Evolutionary conservation across 2,888 invertebrate genomes (phyloP).

Genomic region (Platycheirus albimanus): DNA sequence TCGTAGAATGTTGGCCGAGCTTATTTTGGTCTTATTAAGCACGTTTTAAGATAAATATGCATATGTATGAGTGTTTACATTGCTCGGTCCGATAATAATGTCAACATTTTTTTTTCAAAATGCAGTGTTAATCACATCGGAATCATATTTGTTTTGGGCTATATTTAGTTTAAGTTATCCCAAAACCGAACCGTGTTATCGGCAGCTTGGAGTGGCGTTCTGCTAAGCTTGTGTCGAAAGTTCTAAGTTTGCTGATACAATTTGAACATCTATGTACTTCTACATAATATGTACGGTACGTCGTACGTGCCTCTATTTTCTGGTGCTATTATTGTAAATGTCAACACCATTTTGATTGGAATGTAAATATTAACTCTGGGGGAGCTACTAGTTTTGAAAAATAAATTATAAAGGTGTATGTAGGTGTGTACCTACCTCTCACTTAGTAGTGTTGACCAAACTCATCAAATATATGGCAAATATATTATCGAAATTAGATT

Average conservation of each 20-base stretch:
- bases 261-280: no score
- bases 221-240: conserved; percentile 28
- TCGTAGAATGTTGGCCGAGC: background rate
- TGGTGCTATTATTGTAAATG: background rate
- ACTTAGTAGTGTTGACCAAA: background rate
- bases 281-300: background rate
- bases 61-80: background rate
- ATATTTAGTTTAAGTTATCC: conserved; percentile 2
- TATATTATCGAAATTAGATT: background rate
- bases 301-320: conserved; percentile 26
- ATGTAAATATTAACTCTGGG: background rate
- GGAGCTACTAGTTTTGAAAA: background rate
- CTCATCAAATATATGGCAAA: background rate
- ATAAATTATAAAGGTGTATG: background rate
- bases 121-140: conserved; percentile 27
- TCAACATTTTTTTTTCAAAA: conserved; percentile 24
- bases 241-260: conserved; percentile 23
- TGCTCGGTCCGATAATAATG: background rate
- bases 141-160: conserved; percentile 5
- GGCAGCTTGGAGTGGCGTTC: no score
- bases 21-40: background rate
- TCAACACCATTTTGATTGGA: background rate
- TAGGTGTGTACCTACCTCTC: background rate
- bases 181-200: conserved; percentile 32
- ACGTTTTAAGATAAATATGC: background rate